Base-by-base conservation (phyloP, 2,888 invertebrate species). In the Amitus sp. region DNA sequence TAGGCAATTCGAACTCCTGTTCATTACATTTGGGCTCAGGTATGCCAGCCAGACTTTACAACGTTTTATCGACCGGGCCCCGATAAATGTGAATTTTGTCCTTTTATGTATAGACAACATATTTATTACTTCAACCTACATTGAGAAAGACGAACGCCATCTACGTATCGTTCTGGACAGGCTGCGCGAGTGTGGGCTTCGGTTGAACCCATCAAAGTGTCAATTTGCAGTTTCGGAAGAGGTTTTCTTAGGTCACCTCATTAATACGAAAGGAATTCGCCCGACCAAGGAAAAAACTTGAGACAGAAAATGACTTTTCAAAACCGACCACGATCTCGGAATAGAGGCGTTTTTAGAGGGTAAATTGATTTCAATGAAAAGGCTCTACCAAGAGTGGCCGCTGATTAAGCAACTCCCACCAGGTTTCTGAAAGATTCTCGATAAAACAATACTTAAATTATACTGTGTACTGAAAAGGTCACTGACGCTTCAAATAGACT, bases 11-110 rank as follows among this genome's bases (percentile, higher is more conserved):
- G 77, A 80, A 50, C 77, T 70, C 23, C 23, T 52, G 0, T 19
- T 45, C 1, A 78, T 79, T 75, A 66, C 71, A 1, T 77, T 76
- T 30, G 79, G 77, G 2, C 55, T 80, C 2, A 47, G 70, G 0
- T 78, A 77, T 42, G 73, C 74, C 0, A 70, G 67, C 0, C 73
- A 76, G 47, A 74, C 77, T 0, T 74, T 79, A 54, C 76, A 78
- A 48, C 34, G 73, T 0, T 73, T 73, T 46, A 70, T 75, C 49
- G 68, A 75, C 20, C 42, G 59, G 10, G 68, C 30, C 65, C 18
- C 70, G 4, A 18, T 27, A 18, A 65, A 58, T 2, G 47, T 72
- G 0, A 71, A 68, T 12, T 69, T 72, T 39, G 47, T 64, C 9
- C 73, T 64, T 46, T 30, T 51, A 0, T 78, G 73, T 48, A 61